Base-by-base conservation (phyloP, 1,140 invertebrate genomes). In the Aleiodes sp. region DNA sequence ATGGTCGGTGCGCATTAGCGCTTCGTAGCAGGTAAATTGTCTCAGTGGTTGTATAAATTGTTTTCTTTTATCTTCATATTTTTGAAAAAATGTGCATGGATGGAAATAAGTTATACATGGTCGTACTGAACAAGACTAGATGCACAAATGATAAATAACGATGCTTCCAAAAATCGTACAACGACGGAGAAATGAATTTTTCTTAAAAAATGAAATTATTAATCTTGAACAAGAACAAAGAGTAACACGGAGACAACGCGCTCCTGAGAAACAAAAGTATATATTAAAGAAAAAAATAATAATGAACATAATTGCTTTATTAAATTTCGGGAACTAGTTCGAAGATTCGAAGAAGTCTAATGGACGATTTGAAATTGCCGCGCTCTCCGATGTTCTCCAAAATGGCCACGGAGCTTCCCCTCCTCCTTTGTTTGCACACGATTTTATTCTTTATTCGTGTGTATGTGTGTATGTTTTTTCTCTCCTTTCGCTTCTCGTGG, bases 111-210 rank as follows among this genome's bases (percentile, higher is more conserved):
- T 75, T 77, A 77, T n/a, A 43, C 73, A 68, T 74, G 71, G 70
- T 72, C 76, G 76, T 73, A 79, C 70, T 77, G 76, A 72, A 80
- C 77, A 80, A 74, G 79, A 81, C 79, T 81, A 81, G 79, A 81
- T 81, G 79, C 78, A 80, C 79, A 78, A 77, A 75, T 77, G 75
- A 79, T 74, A 66, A 73, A 75, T 28, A 41, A 43, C 28, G 19
- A 31, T 33, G 33, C 33, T 29, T 14, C 26, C 14, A 37, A 62
- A 21, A 35, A 37, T 35, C 60, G 60, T 37, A 39, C 60, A 62
- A 39, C 37, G 21, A 62, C 33, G 31, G n/a, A 62, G 31, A 39
- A 37, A 9, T 39, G 2, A 7, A n/a, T 14, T 60, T 33, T 7
- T 19, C 16, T 28, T 19, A 62, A 12, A 41, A 8, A 64, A 64